Base-by-base conservation (phyloP, 2,113 vertebrate species). In the Atherinomorus stipes region DNA sequence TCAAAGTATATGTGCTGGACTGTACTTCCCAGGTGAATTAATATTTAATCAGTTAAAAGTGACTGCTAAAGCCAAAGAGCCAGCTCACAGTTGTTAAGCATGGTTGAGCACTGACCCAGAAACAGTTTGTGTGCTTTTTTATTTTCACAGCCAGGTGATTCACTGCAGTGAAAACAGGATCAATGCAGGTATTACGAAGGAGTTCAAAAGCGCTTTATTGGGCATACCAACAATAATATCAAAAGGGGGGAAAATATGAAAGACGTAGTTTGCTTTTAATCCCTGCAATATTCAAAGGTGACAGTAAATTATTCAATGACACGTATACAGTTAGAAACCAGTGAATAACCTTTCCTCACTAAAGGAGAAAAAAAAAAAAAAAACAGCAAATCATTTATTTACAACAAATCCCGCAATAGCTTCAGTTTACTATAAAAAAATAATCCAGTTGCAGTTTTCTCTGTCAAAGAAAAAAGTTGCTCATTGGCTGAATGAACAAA, bases 41-140 rank as follows among this genome's bases (percentile, higher is more conserved):
- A 90, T 87, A 83, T 86, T 91, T 88, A 44, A 91, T 83, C 57
- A 64, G 37, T 80, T 76, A 54, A 85, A 88, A 89, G 82, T 78
- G 86, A 80, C 80, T 58, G 83, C 83, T 73, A 78, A 83, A 84
- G 80, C 82, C 68, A 50, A 63, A 61, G 68, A 82, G 78, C 66
- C 77, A 66, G 75, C 74, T 65, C 12, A 26, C 81, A 76, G 81
- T 72, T 85, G 83, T 88, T 81, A 73, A 80, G 72, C 79, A 80
- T 49, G 67, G 71, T 8, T 64, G 73, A 77, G 77, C 88, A 42
- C 65, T 88, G 83, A 88, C 81, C 80, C 64, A 52, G 57, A 84
- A 85, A 85, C 71, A 47, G 62, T 50, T 44, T 44, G 62, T 74
- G 54, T 69, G 51, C 64, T 71, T 79, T 81, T 69, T 71, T 34